Percentiles rank a stretch among this genome's conserved stretches.
Evolutionary conservation across 2,113 vertebrate genomes (phyloP).

Genomic region (Nerophis lumbriciformis): DNA sequence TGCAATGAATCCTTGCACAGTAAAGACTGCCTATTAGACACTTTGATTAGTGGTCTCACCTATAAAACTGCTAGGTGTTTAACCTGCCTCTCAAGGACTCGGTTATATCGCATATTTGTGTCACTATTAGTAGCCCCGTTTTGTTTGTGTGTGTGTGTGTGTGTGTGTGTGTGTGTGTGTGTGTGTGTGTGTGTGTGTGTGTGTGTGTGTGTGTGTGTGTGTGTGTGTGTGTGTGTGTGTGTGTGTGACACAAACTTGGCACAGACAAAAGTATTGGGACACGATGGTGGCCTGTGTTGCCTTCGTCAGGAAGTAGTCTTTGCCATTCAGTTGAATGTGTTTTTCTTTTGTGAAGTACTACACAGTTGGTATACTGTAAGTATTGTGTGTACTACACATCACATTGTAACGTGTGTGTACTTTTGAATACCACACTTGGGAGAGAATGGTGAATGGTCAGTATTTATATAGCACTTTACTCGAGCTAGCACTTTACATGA

Average conservation of each 20-base stretch:
- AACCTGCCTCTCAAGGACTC: slow-evolving; percentile 34
- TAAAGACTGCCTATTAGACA: slow-evolving; percentile 30
- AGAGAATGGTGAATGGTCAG: no score
- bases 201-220: slow-evolving; percentile 56
- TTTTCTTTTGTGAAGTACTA: no score
- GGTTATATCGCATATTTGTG: slow-evolving; percentile 35
- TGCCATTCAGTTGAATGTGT: no score
- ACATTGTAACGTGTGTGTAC: no score
- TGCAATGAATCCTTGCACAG: slow-evolving; percentile 45
- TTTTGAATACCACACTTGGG: no score
- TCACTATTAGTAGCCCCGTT: slow-evolving; percentile 12
- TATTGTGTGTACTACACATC: no score
- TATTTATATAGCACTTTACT: no score
- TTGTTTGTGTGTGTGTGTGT: slow-evolving; percentile 17
- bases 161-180: slow-evolving; percentile 50
- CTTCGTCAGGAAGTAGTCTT: no score
- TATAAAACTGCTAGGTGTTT: slow-evolving; percentile 47
- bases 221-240: slow-evolving; percentile 41
- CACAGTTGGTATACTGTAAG: no score
- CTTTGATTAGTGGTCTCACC: slow-evolving; percentile 32
- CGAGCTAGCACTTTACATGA: no score
- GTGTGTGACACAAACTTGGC: slow-evolving; percentile 54
- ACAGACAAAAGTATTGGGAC: slow-evolving; percentile 61
- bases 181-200: slow-evolving; percentile 16
- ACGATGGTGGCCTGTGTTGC: no score